phyloP scores from a whole-genome alignment of 1,140 invertebrate genomes.

The Philotrypesis tridentata region DNA sequence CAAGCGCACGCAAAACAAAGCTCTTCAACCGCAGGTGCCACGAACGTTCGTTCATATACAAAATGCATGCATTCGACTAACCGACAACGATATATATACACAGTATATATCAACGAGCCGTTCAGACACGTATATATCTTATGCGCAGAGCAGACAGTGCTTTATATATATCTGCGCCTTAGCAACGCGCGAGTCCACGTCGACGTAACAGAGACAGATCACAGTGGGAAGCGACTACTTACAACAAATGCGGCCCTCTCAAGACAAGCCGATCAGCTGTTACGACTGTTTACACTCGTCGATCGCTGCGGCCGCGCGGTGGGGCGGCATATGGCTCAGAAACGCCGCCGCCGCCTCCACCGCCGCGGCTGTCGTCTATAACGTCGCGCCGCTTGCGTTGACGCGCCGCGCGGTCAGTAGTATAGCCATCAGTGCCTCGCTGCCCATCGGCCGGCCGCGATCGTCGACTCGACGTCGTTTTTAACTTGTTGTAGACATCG shows the following conservation, averaged over 20 bases:
- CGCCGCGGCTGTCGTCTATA: slow-evolving; percentile 3
- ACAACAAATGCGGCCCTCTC: background rate
- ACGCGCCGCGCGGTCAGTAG: background rate
- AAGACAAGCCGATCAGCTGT: slow-evolving; percentile 22
- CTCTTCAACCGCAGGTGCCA: too few species aligned
- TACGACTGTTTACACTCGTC: slow-evolving; percentile 32
- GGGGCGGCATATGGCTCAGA: background rate
- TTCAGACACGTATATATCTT: too few species aligned
- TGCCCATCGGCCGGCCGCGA: slow-evolving; percentile 41
- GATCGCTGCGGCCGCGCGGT: slow-evolving; percentile 13
- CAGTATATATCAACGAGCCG: too few species aligned
- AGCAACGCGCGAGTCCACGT: background rate
- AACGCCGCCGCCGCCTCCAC: slow-evolving; percentile 18
- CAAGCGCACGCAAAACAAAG: too few species aligned
- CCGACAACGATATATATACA: background rate
- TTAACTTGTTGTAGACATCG: background rate
- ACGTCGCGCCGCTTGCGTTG: background rate
- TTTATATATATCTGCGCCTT: background rate
- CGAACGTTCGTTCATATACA: too few species aligned
- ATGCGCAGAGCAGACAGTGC: too few species aligned
- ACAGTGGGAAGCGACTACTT: too few species aligned
- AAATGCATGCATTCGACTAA: background rate
- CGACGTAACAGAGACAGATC: background rate
- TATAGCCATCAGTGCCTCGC: slow-evolving; percentile 23
- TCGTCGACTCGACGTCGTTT: slow-evolving; percentile 1